Evolutionary conservation across 2,888 invertebrate species (phyloP).

Genomic region (Napeogenes sylphis): DNA sequence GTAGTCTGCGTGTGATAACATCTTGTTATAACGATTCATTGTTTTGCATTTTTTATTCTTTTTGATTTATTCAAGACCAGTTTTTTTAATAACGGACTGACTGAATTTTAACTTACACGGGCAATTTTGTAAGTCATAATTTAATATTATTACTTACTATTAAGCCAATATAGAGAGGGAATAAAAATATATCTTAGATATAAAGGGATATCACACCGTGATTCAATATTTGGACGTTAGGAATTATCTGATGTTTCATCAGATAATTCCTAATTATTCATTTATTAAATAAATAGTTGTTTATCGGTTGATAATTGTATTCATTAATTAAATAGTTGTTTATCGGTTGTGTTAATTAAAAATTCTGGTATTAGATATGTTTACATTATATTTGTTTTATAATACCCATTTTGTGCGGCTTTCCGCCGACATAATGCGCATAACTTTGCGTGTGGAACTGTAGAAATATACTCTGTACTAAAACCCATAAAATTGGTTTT

Average conservation of each 20-base stretch:
- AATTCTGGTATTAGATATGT: not conserved
- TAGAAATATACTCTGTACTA: not conserved
- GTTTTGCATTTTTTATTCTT: not conserved
- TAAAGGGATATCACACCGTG: no score
- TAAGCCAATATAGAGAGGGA: no score
- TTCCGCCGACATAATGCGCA: slow-evolving; percentile 33
- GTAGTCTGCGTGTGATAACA: slow-evolving; percentile 5
- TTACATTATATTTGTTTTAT: slow-evolving; percentile 6
- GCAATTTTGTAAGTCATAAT: no score
- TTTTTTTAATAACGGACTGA: not conserved
- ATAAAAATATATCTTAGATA: no score
- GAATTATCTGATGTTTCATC: no score
- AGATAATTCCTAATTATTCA: no score
- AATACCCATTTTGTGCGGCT: slow-evolving; percentile 10
- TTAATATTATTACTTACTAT: no score
- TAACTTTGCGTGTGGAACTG: slow-evolving; percentile 40
- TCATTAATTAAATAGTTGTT: not conserved
- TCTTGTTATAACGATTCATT: not conserved
- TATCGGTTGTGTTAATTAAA: not conserved
- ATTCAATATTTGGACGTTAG: no score
- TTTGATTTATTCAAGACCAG: slow-evolving; percentile 14
- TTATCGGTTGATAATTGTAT: not conserved
- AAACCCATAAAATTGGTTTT: slow-evolving; percentile 4
- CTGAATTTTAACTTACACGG: no score
- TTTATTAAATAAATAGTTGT: no score